Evolutionary conservation across 1,140 invertebrate species (phyloP), one percentile per base, ranked within the genome.

Genomic region (Trichonephila clavata): DNA sequence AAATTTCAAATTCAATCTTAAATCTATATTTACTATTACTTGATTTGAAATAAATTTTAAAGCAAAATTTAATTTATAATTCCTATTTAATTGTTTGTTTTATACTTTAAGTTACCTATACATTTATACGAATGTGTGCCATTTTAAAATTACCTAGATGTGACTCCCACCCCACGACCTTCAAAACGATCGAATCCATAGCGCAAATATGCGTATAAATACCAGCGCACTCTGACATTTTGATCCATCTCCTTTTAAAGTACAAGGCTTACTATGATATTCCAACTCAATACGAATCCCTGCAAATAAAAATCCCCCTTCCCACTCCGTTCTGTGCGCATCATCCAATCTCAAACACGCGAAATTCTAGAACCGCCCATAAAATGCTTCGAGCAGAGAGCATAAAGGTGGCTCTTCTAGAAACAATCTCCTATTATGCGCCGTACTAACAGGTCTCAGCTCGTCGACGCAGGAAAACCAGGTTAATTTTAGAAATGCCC

Each of bases 401-500:
- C 21, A 59, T 13, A 50, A 24, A 57, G 57, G 21, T 43, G 24
- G 5, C n/a, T 21, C 24, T 24, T 57, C 43, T 84, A 21, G 81
- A 84, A 84, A 84, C 81, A 57, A 84, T 84, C 57, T 59, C 50
- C 81, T 59, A 59, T 84, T 84, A 84, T 84, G 81, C 81, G 81
- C 81, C 27, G 81, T 57, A 43, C 43, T 27, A 59, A 84, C 81
- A 84, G 50, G 43, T 84, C 43, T 24, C 21, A 24, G 27, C 81
- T 59, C 1, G 4, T 24, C 20, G 50, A 57, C 81, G 81, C 81
- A 84, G 81, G 71, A 57, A 50, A 57, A 24, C 43, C 43, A 57
- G 81, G 81, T 84, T 84, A 84, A 84, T 84, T 84, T 84, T 84
- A 84, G 81, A 84, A 84, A 84, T 84, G 43, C 43, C 43, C 10